Evolutionary conservation across 2,797 vertebrate genomes (phyloP), one percentile per base, ranked within the genome.

Genomic region (Rachycentron canadum): DNA sequence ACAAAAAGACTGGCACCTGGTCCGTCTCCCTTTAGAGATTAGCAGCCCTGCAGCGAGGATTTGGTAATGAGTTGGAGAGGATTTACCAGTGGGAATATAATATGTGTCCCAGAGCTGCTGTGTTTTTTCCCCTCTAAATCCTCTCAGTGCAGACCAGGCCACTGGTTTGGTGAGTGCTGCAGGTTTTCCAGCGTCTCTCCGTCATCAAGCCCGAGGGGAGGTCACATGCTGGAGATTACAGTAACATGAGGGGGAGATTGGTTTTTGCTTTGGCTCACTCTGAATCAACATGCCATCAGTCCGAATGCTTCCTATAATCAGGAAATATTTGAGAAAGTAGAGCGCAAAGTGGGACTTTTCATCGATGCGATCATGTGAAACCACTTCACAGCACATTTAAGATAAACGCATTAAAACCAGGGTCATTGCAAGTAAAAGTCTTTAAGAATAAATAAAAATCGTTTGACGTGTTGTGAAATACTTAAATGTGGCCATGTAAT

Each of bases 171-270:
- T 77, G 82, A 84, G 73, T n/a, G 28, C 69, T 32, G 88, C 85
- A 82, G 89, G 89, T 88, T 88, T 77, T 83, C 82, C 84, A 78
- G 72, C 81, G 64, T 85, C 75, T 28, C 82, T 83, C 73, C 71
- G 47, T 82, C 83, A 86, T 81, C 82, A 13, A 23, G 65, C 25
- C 55, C 7, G 63, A 63, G 69, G 50, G 58, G 73, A 88, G 50
- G 89, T 93, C 93, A 93, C 93, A 93, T 94, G 93, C 81, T 52
- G 78, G 57, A 90, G 93, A 94, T 93, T 93, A 94, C 84, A 87
- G 86, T 83, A 85, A 86, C 83, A 84, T 87, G 84, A 86, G 86
- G 84, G 85, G 56, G 78, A 83, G 87, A 85, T 92, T 87, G 90
- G 50, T 85, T 90, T 92, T 87, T 86, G 64, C 76, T 86, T 77